A percentile compares a stretch with the other conserved stretches of the same genome.
phyloP scores from a whole-genome alignment of 2,888 invertebrate genomes.

The Ditylenchus weischeri region DNA sequence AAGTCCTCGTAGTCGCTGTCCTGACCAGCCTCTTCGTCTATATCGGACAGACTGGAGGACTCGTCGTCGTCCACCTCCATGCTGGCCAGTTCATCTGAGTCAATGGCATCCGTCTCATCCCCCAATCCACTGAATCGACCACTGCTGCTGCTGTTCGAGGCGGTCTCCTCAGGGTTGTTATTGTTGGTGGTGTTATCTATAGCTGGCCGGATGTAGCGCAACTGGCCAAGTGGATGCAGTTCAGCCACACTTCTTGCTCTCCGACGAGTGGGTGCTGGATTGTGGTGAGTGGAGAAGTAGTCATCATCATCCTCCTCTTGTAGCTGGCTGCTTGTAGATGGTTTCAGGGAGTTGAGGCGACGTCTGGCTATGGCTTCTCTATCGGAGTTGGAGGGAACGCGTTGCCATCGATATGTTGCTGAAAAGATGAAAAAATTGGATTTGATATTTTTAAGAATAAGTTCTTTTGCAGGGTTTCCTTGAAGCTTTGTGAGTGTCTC shows the following conservation, averaged over 20 bases:
- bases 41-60: conserved; percentile 3
- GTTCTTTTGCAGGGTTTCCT: not conserved
- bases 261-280: conserved; percentile 8
- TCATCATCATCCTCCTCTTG: not conserved
- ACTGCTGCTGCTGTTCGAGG: not conserved
- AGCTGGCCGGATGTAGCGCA: conserved; percentile 20
- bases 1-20: conserved; percentile 11
- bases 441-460: conserved; percentile 12
- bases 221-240: conserved; percentile 25
- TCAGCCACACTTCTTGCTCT: conserved; percentile 19
- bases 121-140: conserved; percentile 8
- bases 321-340: not conserved
- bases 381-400: conserved; percentile 21
- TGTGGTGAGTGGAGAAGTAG: conserved; percentile 8
- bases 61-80: conserved; percentile 14
- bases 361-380: not conserved
- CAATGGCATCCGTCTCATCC: not conserved
- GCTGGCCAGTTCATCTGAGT: conserved; percentile 1
- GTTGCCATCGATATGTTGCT: conserved; percentile 40
- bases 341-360: not conserved
- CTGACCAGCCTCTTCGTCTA: conserved; percentile 17
- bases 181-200: not conserved
- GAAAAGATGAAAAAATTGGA: conserved; percentile 16
- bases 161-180: not conserved
- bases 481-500: too few relatives aligned